Evolutionary conservation across 2,888 invertebrate species (phyloP).

Genomic region (Dolichopus griseipennis): DNA sequence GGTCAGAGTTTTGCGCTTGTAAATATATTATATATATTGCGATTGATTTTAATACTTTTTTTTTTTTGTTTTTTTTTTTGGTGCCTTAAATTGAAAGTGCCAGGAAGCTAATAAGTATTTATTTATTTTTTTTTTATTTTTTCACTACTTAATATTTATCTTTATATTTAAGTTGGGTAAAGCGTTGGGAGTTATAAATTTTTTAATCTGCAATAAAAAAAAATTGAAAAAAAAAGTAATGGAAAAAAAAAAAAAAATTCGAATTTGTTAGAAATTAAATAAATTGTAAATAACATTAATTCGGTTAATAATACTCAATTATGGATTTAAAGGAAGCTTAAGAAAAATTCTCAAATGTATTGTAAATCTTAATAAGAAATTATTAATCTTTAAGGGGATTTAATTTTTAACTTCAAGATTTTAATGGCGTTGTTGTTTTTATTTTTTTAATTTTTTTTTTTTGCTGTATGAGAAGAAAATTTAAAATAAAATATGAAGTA

Average conservation of each 20-base stretch:
- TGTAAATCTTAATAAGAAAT: not conserved
- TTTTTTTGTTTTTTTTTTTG: not conserved
- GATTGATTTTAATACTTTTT: no score
- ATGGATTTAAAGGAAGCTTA: not conserved
- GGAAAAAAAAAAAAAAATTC: not conserved
- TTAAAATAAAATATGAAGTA: no score
- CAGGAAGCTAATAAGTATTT: not conserved
- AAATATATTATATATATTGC: not conserved
- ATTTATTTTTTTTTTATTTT: no score
- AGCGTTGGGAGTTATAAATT: not conserved
- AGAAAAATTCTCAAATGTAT: not conserved
- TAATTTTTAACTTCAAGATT: no score
- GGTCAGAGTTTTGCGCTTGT: no score
- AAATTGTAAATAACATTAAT: conserved; percentile 5
- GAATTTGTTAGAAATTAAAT: not conserved
- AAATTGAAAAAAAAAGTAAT: no score
- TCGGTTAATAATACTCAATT: conserved; percentile 4
- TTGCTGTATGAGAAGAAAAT: no score
- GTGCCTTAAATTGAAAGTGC: not conserved
- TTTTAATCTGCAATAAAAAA: not conserved
- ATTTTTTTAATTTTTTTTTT: no score
- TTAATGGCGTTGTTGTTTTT: no score
- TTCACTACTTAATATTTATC: not conserved
- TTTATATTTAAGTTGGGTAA: not conserved
- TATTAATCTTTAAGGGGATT: not conserved